Base-by-base conservation (phyloP, 1,140 invertebrate species). In the Adoxophyes honmai region DNA sequence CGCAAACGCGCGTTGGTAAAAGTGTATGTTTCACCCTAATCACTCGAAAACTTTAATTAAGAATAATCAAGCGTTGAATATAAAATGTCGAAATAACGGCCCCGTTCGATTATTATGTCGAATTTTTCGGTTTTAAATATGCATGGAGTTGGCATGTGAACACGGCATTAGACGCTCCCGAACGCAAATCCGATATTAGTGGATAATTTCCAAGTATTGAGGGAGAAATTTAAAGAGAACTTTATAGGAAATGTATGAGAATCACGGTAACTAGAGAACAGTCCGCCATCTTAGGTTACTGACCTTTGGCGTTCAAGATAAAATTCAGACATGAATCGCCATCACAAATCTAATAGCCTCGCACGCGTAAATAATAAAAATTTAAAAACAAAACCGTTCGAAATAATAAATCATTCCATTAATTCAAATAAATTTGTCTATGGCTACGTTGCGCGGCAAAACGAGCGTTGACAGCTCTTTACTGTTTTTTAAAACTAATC, bases 181-280 rank as follows among this genome's bases (percentile, higher is more conserved):
- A 81, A 81, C 78, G 77, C 78, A 78, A 81, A 81, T 75, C 71
- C 64, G 68, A 78, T 78, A 81, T 82, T 81, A 84, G 70, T 42
- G 67, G 68, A 74, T 77, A 68, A 75, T 83, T 78, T 75, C 68
- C 68, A 60, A 70, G 63, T 52, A 52, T 52, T 34, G 51, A 75
- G 72, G 73, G 76, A 78, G 65, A 66, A 58, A 73, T 73, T 68
- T 55, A 48, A 28, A 44, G 55, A 60, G 57, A 64, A 59, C 34
- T 13, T 58, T 52, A 62, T 62, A 63, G 42, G 42, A 48, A 48
- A 48, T 48, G 42, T 48, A 21, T 48, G 11, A 48, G 42, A 28
- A 48, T 48, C 42, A 48, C 42, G 42, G 6, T 28, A 28, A 28
- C 2, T 28, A 28, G 21, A 28, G 21, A 28, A 3, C 6, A 3